Conservation (phyloP, 2,888 invertebrate genomes). For the Acrocera orbiculus region DNA sequence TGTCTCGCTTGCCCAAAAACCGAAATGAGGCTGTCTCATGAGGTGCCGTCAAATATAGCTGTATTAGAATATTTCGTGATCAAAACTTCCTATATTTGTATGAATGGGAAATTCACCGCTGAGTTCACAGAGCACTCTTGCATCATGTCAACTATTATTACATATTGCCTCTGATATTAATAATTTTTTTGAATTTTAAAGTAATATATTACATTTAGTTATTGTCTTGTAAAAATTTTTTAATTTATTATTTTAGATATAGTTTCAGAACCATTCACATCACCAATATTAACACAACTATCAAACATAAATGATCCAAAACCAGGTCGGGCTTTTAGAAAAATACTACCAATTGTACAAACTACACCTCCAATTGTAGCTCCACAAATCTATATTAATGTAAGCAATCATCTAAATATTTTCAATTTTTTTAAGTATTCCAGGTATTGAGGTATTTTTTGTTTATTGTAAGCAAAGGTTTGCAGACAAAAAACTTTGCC, state of each 20-base stretch:
- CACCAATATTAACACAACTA: constrained; percentile 59
- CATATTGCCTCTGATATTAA: constrained; percentile 41
- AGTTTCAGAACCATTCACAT: constrained; percentile 63
- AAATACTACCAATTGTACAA: constrained; percentile 57
- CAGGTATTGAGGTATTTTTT: too few species aligned
- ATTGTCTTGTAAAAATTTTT: constrained; percentile 1
- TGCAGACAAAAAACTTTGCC: too few species aligned
- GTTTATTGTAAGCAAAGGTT: too few species aligned
- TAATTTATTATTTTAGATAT: constrained; percentile 29
- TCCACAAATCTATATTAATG: constrained; percentile 48
- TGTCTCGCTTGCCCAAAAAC: too few species aligned
- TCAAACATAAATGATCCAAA: constrained; percentile 64
- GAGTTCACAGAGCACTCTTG: constrained; percentile 55
- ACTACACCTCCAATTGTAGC: constrained; percentile 46
- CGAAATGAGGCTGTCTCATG: too few species aligned
- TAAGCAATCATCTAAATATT: constrained; percentile 18
- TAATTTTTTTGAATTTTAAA: constrained; percentile 29
- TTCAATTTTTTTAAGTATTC: too few species aligned
- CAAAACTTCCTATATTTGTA: too few species aligned
- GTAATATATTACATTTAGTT: constrained; percentile 4
- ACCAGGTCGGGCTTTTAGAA: constrained; percentile 63
- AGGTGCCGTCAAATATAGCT: too few species aligned
- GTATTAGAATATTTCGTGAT: too few species aligned
- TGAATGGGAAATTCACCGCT: too few species aligned
- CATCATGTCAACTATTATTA: constrained; percentile 55